Evolutionary conservation across 2,888 invertebrate genomes (phyloP), one percentile per base, ranked within the genome.

Genomic region (Allophyes oxyacanthae): DNA sequence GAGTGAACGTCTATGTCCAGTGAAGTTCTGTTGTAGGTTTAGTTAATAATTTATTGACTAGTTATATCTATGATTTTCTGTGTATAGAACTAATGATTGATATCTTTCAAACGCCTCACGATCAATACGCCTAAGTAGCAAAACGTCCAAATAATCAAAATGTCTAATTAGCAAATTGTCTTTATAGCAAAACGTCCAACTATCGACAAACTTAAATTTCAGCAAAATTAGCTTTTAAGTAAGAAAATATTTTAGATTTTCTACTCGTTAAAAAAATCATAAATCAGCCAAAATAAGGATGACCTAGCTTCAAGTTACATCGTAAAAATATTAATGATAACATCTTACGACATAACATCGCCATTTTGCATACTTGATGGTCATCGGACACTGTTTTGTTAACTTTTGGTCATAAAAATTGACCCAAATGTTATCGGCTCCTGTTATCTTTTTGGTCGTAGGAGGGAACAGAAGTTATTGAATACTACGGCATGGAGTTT

Each of bases 311-410:
- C 46, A 60, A 66, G 60, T 73, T 72, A 52, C 69, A 32, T 54
- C 59, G 59, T 73, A 58, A 72, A 71, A 72, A 72, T 75, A 74
- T 72, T 69, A 75, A 69, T 59, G 73, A 58, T 75, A 61, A 72
- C 62, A 62, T 69, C 62, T 58, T 36, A 26, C 14, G 41, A 56
- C 28, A 36, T 65, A 50, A 72, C 46, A 58, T 51, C 30, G 20
- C 48, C 44, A 60, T 74, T 75, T 73, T 75, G 76, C 69, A 72
- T 75, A 62, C 55, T 65, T 53, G 62, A 69, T 75, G 52, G 65
- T 66, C 53, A 72, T 37, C 54, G 58, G 76, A 75, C 63, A 68
- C 65, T 59, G 37, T 58, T 75, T 75, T 57, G 73, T 73, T 26
- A 65, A 68, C 33, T 67, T n/a, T 72, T 56, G 32, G 34, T 38